A percentile compares a stretch with the other conserved stretches of the same genome.
Conservation (phyloP, 2,113 vertebrate species). For the Austrofundulus limnaeus region DNA sequence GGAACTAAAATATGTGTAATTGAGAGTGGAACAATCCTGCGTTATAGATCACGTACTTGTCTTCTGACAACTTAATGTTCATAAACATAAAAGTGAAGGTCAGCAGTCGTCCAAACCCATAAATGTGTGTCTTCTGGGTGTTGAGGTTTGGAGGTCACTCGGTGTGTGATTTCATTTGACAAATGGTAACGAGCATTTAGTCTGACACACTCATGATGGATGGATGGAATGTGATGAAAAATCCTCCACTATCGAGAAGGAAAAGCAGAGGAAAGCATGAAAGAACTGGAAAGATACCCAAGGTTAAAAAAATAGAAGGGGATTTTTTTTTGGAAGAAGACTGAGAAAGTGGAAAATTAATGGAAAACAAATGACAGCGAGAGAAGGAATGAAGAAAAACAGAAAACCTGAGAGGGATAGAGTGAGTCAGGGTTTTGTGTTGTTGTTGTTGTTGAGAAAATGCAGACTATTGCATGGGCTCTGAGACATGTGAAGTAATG, state of each 20-base stretch:
- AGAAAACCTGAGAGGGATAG: conserved; percentile 21
- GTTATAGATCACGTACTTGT: not conserved
- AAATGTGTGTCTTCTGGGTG: not conserved
- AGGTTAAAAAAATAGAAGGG: not conserved
- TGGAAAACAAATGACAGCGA: conserved; percentile 9
- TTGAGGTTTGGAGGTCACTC: not conserved
- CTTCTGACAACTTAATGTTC: conserved; percentile 1
- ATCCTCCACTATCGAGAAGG: conserved; percentile 23
- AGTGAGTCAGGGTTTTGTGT: not conserved
- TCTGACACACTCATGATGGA: conserved; percentile 21
- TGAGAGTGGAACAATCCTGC: not conserved
- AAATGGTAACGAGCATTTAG: conserved; percentile 23
- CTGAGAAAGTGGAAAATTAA: not conserved
- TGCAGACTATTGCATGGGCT: conserved; percentile 38
- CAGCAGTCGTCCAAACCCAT: not conserved
- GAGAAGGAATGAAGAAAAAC: conserved; percentile 38
- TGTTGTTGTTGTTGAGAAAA: conserved; percentile 36
- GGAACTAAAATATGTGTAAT: not conserved
- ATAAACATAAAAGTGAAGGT: not conserved
- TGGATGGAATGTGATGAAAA: conserved; percentile 12
- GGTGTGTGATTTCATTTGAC: conserved; percentile 17
- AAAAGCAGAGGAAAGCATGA: conserved; percentile 15
- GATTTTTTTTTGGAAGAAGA: not conserved
- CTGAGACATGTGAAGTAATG: conserved; percentile 54
- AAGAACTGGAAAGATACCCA: conserved; percentile 1